Evolutionary conservation across 2,113 vertebrate genomes (phyloP), one percentile per base, ranked within the genome.

Genomic region (Phrynosoma blainvillii): DNA sequence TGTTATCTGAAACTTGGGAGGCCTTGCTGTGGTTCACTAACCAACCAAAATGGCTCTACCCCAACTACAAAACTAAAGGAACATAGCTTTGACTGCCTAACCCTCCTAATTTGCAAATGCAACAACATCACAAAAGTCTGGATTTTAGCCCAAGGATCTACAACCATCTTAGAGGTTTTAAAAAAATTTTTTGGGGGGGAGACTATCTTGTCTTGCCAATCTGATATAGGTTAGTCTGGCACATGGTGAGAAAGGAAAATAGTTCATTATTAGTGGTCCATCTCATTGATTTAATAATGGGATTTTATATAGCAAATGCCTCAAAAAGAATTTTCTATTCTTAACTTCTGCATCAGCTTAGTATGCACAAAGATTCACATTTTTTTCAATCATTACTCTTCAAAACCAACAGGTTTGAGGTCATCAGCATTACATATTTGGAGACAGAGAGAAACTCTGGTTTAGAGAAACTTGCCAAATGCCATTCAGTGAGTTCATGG

Each of bases 241-340:
- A 75, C 36, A 75, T 14, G 9, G 25, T 36, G 27, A 82, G 54
- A 16, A 47, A 88, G 59, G 11, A 77, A 78, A 84, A 84, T 40
- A 84, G 27, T 62, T 23, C 13, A 56, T 36, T 71, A 32, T 8
- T 70, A 27, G 4, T 62, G 18, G 42, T 8, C 16, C 75, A 59
- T 56, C 25, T 56, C 32, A 77, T 21, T 59, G 73, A 83, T 78
- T 84, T 84, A 78, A 83, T 82, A 88, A 88, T 62, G 70, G 30
- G n/a, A 70, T 56, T 56, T 79, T 81, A 75, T 75, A n/a, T 47
- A 62, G 5, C 54, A 62, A 84, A 62, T 16, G 3, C 14, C 59
- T 62, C 68, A 74, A 56, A 81, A 27, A 23, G 13, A 56, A 25
- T 65, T 62, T 30, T 70, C 40, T 36, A 36, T 21, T 66, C 20